Percentiles rank a stretch among this genome's conserved stretches.
These are phyloP conservation scores for Pangasius sanitwongsei DNA, from an alignment of 2,797 vertebrate genomes.

Conservation along the genomic window DNA sequence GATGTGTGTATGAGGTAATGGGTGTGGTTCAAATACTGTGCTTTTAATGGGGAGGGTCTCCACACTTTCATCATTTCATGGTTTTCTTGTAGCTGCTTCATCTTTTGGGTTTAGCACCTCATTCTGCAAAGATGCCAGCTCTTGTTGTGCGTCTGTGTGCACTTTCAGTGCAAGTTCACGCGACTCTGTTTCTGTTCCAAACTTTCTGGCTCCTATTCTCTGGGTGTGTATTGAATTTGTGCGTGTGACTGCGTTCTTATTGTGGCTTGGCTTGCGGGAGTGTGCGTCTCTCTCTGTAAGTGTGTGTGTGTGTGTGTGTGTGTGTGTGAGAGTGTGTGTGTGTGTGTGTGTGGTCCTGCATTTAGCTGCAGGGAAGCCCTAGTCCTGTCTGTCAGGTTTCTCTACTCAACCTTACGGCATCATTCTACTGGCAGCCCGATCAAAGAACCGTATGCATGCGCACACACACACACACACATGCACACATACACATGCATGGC, in stretches of 20 bases:
- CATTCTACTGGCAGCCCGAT: conserved; percentile 67
- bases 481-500: conserved; percentile 36
- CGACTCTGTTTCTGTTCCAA: background rate
- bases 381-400: conserved; percentile 78
- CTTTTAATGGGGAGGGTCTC: conserved; percentile 34
- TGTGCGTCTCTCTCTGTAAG: background rate
- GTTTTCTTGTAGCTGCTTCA: background rate
- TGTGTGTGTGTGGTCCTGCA: conserved; percentile 45
- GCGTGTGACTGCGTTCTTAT: conserved; percentile 15
- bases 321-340: conserved; percentile 44
- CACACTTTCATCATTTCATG: conserved; percentile 15
- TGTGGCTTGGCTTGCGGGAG: conserved; percentile 43
- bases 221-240: conserved; percentile 31
- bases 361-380: conserved; percentile 59
- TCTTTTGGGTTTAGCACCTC: conserved; percentile 29
- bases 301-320: conserved; percentile 52
- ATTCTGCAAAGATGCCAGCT: background rate
- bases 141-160: background rate
- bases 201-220: background rate
- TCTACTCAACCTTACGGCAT: conserved; percentile 66
- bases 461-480: conserved; percentile 46
- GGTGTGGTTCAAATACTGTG: background rate
- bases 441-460: conserved; percentile 48
- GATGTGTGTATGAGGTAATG: background rate
- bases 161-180: background rate